phyloP scores from a whole-genome alignment of 2,888 invertebrate species.

The Auanema freiburgensis region DNA sequence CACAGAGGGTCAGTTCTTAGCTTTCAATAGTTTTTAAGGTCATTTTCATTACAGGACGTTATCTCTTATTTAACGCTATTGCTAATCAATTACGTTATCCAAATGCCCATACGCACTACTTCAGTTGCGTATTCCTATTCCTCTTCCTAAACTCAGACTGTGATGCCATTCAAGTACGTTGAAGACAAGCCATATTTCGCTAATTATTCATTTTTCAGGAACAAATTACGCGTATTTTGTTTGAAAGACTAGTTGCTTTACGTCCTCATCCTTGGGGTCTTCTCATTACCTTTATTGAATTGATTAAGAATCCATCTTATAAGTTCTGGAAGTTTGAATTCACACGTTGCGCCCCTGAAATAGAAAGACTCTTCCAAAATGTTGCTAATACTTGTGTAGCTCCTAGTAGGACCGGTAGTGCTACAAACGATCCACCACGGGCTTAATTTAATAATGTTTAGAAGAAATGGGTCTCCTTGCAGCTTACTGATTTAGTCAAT shows the following conservation, averaged over 20 bases:
- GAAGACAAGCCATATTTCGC: not conserved
- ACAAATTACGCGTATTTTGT: slow-evolving; percentile 72
- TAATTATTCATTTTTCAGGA: slow-evolving; percentile 65
- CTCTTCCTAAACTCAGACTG: slow-evolving; percentile 90
- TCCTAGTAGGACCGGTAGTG: slow-evolving; percentile 10
- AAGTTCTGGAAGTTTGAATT: slow-evolving; percentile 99
- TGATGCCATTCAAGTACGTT: slow-evolving; percentile 86
- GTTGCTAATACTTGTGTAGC: slow-evolving; percentile 49
- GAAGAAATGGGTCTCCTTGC: not conserved
- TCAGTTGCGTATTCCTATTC: slow-evolving; percentile 93
- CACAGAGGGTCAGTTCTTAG: slow-evolving; percentile 79
- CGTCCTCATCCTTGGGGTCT: slow-evolving; percentile 99
- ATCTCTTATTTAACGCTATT: slow-evolving; percentile 94
- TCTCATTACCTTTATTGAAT: slow-evolving; percentile 95
- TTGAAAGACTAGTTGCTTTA: slow-evolving; percentile 95
- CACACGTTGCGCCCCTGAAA: slow-evolving; percentile 98
- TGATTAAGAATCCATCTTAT: slow-evolving; percentile 96
- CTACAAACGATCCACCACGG: slow-evolving; percentile 14
- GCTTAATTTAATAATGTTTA: slow-evolving; percentile 5
- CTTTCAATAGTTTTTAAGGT: not conserved
- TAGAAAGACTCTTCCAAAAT: slow-evolving; percentile 74
- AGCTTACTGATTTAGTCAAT: not conserved
- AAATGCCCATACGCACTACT: slow-evolving; percentile 99
- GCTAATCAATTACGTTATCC: slow-evolving; percentile 98
- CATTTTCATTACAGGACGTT: slow-evolving; percentile 71